phyloP scores from a whole-genome alignment of 1,140 invertebrate genomes.

The Brachystomella parvula region DNA sequence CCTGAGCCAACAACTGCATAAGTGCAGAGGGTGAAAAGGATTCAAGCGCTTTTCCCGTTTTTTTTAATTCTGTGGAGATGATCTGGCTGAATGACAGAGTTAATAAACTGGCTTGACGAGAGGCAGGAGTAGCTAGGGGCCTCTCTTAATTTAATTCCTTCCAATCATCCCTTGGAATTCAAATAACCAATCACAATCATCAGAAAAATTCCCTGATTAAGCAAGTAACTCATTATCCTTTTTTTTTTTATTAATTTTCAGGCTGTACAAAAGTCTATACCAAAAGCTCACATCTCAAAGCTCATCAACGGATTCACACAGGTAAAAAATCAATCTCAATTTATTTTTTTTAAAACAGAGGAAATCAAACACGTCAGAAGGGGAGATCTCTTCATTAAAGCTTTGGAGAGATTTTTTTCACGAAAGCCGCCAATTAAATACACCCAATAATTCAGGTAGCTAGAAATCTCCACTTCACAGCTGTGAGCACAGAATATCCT shows the following conservation, averaged over 20 bases:
- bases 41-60: not conserved
- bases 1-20: not conserved
- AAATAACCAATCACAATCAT: not conserved
- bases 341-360: no score
- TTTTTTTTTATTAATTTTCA: slow-evolving; percentile 42
- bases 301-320: slow-evolving; percentile 95
- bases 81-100: slow-evolving; percentile 14
- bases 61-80: no score
- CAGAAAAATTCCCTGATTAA: not conserved
- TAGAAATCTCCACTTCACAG: no score
- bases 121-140: not conserved
- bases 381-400: no score
- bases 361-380: no score
- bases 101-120: slow-evolving; percentile 19
- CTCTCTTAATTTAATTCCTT: slow-evolving; percentile 2
- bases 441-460: no score
- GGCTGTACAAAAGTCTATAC: slow-evolving; percentile 98
- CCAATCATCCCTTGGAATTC: slow-evolving; percentile 1
- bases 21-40: not conserved
- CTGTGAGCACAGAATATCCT: no score
- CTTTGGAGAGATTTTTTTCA: no score
- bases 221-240: not conserved
- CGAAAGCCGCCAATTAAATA: no score
- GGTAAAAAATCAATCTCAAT: slow-evolving; percentile 70
- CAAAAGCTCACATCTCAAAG: slow-evolving; percentile 96